Conservation (phyloP, 2,113 vertebrate genomes). For the Centropus bengalensis region DNA sequence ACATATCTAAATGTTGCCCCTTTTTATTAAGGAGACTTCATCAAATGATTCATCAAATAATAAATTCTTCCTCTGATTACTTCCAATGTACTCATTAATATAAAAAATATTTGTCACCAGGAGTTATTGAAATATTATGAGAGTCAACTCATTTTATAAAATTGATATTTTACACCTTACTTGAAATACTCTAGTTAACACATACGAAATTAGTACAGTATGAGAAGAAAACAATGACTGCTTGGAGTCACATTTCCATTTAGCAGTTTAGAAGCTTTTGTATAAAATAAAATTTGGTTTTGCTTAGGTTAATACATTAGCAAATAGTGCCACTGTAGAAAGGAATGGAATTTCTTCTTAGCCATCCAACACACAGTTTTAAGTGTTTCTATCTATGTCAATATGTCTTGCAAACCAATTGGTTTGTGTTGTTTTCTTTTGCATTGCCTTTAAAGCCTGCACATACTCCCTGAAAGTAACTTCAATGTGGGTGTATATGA, state of each 20-base stretch:
- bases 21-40: neutral
- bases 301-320: neutral
- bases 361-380: neutral
- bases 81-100: neutral
- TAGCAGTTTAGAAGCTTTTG: neutral
- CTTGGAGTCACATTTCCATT: neutral
- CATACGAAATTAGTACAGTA: neutral
- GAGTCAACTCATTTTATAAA: neutral
- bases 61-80: neutral
- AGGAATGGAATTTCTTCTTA: conserved; percentile 30
- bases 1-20: neutral
- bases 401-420: conserved; percentile 16
- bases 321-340: neutral
- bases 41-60: neutral
- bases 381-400: conserved; percentile 32
- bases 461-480: neutral
- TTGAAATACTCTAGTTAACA: neutral
- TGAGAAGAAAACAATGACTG: neutral
- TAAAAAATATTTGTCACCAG: neutral
- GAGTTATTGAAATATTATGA: neutral
- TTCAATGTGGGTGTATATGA: conserved; percentile 5
- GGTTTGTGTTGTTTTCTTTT: neutral
- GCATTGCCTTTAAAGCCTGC: neutral
- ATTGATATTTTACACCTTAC: neutral
- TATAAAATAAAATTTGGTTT: neutral